Conservation (phyloP, 1,140 invertebrate genomes). For the Heliconius himera region DNA sequence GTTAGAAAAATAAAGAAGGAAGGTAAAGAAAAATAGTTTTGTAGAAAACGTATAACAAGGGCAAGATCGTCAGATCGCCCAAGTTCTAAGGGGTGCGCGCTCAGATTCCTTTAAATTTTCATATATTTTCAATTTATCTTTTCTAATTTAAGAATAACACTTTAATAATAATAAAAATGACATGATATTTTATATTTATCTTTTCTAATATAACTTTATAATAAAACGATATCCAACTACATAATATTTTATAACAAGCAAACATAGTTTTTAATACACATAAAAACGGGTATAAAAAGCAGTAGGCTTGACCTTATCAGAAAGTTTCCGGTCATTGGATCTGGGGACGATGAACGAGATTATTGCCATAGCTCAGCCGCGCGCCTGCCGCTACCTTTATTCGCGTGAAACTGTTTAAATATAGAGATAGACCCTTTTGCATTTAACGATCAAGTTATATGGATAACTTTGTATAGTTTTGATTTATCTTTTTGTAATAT, state of each 20-base stretch:
- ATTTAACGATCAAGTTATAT: conserved; percentile 7
- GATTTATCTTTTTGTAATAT: neutral
- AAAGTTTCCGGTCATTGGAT: conserved; percentile 67
- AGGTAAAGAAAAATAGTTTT: too few species aligned
- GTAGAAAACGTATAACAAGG: too few species aligned
- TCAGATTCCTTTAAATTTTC: too few species aligned
- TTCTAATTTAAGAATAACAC: too few species aligned
- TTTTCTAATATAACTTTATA: too few species aligned
- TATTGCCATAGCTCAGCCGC: conserved; percentile 43
- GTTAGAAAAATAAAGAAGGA: too few species aligned
- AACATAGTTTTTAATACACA: conserved; percentile 15
- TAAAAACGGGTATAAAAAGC: conserved; percentile 4
- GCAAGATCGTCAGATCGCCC: too few species aligned
- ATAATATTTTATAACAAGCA: neutral
- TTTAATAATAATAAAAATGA: too few species aligned
- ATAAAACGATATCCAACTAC: too few species aligned
- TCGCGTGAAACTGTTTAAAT: conserved; percentile 27
- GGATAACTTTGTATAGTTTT: neutral
- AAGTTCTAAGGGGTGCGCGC: too few species aligned
- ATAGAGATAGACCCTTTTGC: conserved; percentile 13
- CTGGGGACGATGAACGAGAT: conserved; percentile 50
- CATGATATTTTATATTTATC: too few species aligned
- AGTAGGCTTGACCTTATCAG: conserved; percentile 63
- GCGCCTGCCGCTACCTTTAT: conserved; percentile 21
- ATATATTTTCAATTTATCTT: too few species aligned